A percentile compares a stretch with the other conserved stretches of the same genome.
Evolutionary conservation across 1,140 invertebrate genomes (phyloP).

Genomic region (Achroia grisella): DNA sequence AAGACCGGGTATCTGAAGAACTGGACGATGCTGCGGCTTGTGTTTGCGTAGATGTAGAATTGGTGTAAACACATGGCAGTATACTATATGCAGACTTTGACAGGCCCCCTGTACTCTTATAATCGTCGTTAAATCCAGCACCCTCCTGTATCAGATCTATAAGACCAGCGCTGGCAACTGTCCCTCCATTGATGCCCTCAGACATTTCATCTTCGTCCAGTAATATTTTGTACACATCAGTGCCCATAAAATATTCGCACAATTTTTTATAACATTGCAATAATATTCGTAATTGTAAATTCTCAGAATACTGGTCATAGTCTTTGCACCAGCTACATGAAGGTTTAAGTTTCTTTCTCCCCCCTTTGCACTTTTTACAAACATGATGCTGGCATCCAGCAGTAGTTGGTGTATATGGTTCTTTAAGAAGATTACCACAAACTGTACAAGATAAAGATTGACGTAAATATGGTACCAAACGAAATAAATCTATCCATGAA

Average conservation of each 20-base stretch:
- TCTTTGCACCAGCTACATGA: constrained; percentile 90
- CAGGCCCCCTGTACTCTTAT: constrained; percentile 79
- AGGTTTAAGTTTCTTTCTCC: constrained; percentile 88
- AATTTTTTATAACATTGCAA: constrained; percentile 92
- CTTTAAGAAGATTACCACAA: constrained; percentile 86
- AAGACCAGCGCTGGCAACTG: constrained; percentile 75
- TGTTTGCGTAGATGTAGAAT: constrained; percentile 79
- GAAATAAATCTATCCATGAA: constrained; percentile 86
- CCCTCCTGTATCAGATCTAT: constrained; percentile 87
- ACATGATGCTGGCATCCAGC: constrained; percentile 92
- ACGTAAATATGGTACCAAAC: constrained; percentile 87
- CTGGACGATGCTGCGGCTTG: constrained; percentile 63
- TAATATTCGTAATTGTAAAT: constrained; percentile 85
- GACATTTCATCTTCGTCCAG: constrained; percentile 71
- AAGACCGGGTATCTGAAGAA: constrained; percentile 46
- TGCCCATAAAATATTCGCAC: constrained; percentile 86
- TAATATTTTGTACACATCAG: constrained; percentile 79
- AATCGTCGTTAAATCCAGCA: constrained; percentile 84
- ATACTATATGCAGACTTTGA: constrained; percentile 83
- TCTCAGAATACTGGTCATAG: constrained; percentile 87
- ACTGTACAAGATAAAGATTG: constrained; percentile 92
- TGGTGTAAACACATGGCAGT: constrained; percentile 82
- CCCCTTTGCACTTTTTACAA: constrained; percentile 86
- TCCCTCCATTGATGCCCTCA: constrained; percentile 59
- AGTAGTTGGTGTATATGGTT: constrained; percentile 86